These are phyloP conservation scores for Drosophila navojoa DNA, from an alignment of 1,140 invertebrate genomes.

Conservation along the genomic window DNA sequence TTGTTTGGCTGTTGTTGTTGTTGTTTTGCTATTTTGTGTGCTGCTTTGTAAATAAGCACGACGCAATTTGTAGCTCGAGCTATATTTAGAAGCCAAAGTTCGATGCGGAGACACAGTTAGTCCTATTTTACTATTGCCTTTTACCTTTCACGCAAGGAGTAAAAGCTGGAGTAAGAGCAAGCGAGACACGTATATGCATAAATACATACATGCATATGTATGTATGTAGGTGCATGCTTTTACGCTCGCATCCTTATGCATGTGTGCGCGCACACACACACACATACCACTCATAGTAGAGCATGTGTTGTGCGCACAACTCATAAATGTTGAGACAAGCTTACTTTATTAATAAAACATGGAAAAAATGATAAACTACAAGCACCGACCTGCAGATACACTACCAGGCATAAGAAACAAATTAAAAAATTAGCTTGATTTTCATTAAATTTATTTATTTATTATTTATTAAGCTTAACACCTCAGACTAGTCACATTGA, in stretches of 20 bases:
- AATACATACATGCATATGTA: no score
- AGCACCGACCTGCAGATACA: neutral
- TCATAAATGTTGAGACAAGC: slow-evolving; percentile 26
- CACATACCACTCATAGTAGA: slow-evolving; percentile 1
- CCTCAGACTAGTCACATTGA: neutral
- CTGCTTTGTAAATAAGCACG: slow-evolving; percentile 67
- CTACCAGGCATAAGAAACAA: neutral
- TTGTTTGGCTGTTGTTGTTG: slow-evolving; percentile 14
- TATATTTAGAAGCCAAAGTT: slow-evolving; percentile 78
- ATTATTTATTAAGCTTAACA: neutral
- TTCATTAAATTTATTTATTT: neutral
- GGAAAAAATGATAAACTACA: neutral
- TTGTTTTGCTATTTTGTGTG: slow-evolving; percentile 35
- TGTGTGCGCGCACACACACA: neutral
- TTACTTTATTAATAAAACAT: slow-evolving; percentile 15
- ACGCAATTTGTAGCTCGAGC: slow-evolving; percentile 60
- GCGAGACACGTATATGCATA: neutral
- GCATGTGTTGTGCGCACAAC: neutral
- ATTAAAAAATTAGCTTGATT: neutral
- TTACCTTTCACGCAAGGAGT: slow-evolving; percentile 6
- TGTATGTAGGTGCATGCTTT: no score
- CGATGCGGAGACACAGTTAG: slow-evolving; percentile 38
- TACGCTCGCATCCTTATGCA: neutral
- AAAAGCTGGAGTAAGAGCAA: neutral
- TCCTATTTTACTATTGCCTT: slow-evolving; percentile 45